A percentile compares a stretch with the other conserved stretches of the same genome.
Evolutionary conservation across 2,888 invertebrate species (phyloP).

Genomic region (Hypomecis punctinalis): DNA sequence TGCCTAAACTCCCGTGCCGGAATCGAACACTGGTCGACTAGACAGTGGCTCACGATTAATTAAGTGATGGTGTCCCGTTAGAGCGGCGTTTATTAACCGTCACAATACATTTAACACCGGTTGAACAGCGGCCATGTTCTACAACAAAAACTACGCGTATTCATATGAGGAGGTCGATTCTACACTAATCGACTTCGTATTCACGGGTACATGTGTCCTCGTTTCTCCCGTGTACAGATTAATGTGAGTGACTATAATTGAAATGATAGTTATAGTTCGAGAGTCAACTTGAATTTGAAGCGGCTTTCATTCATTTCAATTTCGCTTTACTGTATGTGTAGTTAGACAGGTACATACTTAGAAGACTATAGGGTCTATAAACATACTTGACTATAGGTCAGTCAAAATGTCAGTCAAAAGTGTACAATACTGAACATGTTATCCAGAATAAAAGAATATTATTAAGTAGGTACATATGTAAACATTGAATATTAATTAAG

Average conservation of each 20-base stretch:
- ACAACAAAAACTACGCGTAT: conserved; percentile 35
- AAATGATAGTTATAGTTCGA: background rate
- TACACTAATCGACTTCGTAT: background rate
- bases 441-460: too few species aligned
- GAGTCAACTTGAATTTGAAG: too few species aligned
- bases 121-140: conserved; percentile 71
- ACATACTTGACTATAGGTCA: too few species aligned
- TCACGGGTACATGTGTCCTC: background rate
- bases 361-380: too few species aligned
- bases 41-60: conserved; percentile 67
- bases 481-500: too few species aligned
- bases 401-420: too few species aligned
- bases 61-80: conserved; percentile 72
- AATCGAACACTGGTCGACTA: conserved; percentile 37
- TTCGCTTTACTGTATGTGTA: too few species aligned
- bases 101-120: conserved; percentile 80
- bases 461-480: too few species aligned
- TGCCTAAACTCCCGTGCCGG: conserved; percentile 1
- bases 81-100: conserved; percentile 75
- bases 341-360: too few species aligned
- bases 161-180: conserved; percentile 15
- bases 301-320: too few species aligned
- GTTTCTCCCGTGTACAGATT: background rate
- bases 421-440: too few species aligned
- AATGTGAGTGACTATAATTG: background rate